Conservation (phyloP, 2,113 vertebrate species). For the Campylomormyrus numenius region DNA sequence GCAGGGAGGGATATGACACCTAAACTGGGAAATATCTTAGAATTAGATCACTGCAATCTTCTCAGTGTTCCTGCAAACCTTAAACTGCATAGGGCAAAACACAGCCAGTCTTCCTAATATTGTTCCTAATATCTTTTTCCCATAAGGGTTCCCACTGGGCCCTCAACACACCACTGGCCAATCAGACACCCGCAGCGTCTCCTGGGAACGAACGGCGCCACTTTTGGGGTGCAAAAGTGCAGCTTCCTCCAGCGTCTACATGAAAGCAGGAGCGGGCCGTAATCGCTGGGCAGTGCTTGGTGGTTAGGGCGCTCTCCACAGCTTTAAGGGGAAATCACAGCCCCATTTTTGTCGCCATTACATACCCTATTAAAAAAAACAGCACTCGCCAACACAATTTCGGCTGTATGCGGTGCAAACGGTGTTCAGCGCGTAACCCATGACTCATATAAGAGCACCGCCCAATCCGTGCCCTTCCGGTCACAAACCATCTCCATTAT, state of each 20-base stretch:
- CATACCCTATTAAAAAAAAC: background rate
- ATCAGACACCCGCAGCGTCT: background rate
- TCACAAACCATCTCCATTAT: slow-evolving; percentile 40
- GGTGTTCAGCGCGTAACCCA: background rate
- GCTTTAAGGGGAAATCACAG: background rate
- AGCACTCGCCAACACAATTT: background rate
- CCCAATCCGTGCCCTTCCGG: slow-evolving; percentile 13
- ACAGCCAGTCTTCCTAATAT: background rate
- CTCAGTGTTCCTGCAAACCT: background rate
- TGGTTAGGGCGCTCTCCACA: background rate
- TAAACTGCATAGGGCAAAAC: background rate
- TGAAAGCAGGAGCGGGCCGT: background rate
- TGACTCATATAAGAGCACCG: no score
- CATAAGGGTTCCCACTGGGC: background rate
- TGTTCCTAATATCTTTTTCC: background rate
- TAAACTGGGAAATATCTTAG: background rate
- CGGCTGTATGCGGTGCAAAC: no score
- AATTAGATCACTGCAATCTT: background rate
- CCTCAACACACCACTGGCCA: background rate
- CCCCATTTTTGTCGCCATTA: background rate
- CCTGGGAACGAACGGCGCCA: background rate
- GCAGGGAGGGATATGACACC: no score
- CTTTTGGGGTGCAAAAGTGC: background rate
- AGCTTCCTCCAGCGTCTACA: background rate
- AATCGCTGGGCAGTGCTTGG: background rate